Conservation (phyloP, 2,888 invertebrate genomes). For the Bellardia pandia region DNA sequence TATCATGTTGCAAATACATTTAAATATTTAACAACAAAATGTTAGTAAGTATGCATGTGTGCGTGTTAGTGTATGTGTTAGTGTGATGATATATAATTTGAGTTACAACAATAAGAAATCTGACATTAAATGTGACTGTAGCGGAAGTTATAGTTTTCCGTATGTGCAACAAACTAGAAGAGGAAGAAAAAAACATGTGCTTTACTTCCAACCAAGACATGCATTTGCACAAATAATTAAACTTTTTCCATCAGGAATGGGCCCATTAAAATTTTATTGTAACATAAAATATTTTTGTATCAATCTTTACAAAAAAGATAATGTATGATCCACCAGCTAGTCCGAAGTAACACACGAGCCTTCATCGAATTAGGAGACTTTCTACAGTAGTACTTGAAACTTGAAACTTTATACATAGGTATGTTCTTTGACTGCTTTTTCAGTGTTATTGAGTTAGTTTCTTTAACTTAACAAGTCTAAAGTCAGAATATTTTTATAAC, state of each 20-base stretch:
- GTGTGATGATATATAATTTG: conserved; percentile 29
- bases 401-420: too few species aligned
- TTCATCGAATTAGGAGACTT: too few species aligned
- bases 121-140: conserved; percentile 64
- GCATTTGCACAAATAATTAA: conserved; percentile 26
- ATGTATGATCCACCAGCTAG: too few species aligned
- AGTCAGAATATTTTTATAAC: too few species aligned
- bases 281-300: too few species aligned
- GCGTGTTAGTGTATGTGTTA: not conserved
- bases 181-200: conserved; percentile 13
- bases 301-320: too few species aligned
- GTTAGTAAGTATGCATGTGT: not conserved
- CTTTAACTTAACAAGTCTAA: too few species aligned
- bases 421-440: too few species aligned
- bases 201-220: conserved; percentile 8
- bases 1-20: not conserved
- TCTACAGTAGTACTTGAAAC: too few species aligned
- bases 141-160: conserved; percentile 55
- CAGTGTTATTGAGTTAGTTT: too few species aligned
- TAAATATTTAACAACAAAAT: not conserved
- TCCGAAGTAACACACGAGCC: too few species aligned
- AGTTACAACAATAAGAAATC: conserved; percentile 46
- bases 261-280: not conserved
- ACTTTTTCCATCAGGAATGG: not conserved
- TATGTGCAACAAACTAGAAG: conserved; percentile 42